Evolutionary conservation across 2,113 vertebrate species (phyloP).

Genomic region (Cyprinodon brontotheroides): DNA sequence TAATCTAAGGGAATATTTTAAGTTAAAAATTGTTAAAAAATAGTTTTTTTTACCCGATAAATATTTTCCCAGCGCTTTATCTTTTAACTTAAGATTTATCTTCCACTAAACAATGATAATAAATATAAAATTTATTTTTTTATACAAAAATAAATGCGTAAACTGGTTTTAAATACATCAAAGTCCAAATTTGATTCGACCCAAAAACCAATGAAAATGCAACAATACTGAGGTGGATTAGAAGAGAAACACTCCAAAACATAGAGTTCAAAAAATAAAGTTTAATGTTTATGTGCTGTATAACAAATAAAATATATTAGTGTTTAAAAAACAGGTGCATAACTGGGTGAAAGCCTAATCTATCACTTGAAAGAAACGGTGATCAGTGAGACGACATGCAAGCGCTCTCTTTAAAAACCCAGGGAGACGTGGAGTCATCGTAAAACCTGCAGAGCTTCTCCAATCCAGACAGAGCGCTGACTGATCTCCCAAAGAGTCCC

Average conservation of each 20-base stretch:
- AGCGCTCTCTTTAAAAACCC: slow-evolving; percentile 20
- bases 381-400: slow-evolving; percentile 55
- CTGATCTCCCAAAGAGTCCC: slow-evolving; percentile 8
- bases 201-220: background rate
- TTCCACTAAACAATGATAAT: too few species aligned
- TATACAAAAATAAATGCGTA: too few species aligned
- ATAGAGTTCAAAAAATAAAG: slow-evolving; percentile 86
- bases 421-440: background rate
- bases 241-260: slow-evolving; percentile 46
- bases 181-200: background rate
- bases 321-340: slow-evolving; percentile 90
- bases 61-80: too few species aligned
- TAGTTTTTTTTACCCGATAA: too few species aligned
- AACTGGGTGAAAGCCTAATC: slow-evolving; percentile 77
- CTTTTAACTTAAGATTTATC: too few species aligned
- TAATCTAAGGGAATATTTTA: too few species aligned
- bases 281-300: slow-evolving; percentile 89
- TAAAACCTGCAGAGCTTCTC: slow-evolving; percentile 2
- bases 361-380: slow-evolving; percentile 74
- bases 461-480: slow-evolving; percentile 39
- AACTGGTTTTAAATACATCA: too few species aligned
- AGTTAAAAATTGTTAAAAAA: too few species aligned
- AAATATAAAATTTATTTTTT: too few species aligned
- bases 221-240: background rate
- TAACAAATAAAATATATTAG: slow-evolving; percentile 98